Conservation (phyloP, 2,797 vertebrate genomes). For the Clarias fuscus region DNA sequence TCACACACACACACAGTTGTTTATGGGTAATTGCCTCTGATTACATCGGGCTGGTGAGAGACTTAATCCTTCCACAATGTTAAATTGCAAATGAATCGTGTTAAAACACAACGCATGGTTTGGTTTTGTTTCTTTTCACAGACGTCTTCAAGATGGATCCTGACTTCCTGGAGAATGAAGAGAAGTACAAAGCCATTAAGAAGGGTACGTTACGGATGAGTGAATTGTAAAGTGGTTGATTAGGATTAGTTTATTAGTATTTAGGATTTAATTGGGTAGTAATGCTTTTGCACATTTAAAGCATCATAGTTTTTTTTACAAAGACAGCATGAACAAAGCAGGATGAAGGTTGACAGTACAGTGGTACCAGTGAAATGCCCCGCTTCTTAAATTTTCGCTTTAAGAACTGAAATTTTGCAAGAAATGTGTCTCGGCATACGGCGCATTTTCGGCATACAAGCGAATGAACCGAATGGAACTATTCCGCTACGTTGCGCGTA, state of each 20-base stretch:
- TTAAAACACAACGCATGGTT: conserved; percentile 42
- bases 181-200: conserved; percentile 94
- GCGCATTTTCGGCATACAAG: too few species aligned
- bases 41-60: conserved; percentile 43
- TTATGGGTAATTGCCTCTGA: conserved; percentile 57
- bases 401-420: too few species aligned
- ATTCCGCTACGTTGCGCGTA: too few species aligned
- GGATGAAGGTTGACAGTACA: too few species aligned
- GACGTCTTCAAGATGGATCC: conserved; percentile 99
- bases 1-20: conserved; percentile 48
- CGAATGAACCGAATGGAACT: too few species aligned
- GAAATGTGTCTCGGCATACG: too few species aligned
- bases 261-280: background rate
- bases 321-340: too few species aligned
- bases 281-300: too few species aligned
- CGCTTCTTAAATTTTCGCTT: too few species aligned
- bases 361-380: too few species aligned
- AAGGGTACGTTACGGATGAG: conserved; percentile 78
- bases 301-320: too few species aligned
- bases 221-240: background rate
- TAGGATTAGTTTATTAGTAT: conserved; percentile 47
- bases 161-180: conserved; percentile 92
- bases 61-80: conserved; percentile 52
- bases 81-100: conserved; percentile 49
- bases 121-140: conserved; percentile 64